Conservation (phyloP, 2,113 vertebrate species). For the Daubentonia madagascariensis region DNA sequence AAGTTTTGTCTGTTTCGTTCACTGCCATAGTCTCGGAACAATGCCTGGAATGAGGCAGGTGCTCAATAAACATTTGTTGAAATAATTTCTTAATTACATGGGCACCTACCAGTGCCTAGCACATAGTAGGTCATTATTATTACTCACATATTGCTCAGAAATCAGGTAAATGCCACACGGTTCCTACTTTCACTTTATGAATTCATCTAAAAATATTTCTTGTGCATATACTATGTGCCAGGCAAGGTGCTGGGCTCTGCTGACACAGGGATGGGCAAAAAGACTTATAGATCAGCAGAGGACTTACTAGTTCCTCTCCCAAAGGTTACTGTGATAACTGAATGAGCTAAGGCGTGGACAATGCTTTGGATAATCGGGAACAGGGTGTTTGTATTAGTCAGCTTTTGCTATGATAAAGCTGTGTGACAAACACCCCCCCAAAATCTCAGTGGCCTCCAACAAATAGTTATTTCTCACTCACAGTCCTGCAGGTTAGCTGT, state of each 20-base stretch:
- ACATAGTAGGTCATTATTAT: neutral
- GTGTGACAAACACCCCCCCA: neutral
- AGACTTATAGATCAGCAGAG: neutral
- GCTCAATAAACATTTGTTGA: neutral
- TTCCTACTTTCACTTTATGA: neutral
- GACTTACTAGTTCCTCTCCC: neutral
- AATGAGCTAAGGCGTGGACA: neutral
- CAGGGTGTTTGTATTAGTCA: neutral
- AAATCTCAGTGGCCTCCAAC: neutral
- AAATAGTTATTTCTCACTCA: neutral
- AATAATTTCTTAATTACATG: neutral
- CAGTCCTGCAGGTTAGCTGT: neutral
- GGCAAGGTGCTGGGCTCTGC: neutral
- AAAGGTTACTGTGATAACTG: neutral
- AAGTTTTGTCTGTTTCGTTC: neutral
- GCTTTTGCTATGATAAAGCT: neutral
- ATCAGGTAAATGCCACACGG: neutral
- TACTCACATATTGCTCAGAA: neutral
- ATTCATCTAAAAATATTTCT: neutral
- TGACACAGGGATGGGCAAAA: neutral
- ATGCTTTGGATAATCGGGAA: neutral
- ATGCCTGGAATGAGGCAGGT: neutral
- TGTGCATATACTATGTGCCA: neutral
- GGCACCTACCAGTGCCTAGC: neutral
- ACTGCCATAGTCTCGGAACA: neutral